Conservation (phyloP, 1,140 invertebrate genomes). For the Panagrolaimus sp. region DNA sequence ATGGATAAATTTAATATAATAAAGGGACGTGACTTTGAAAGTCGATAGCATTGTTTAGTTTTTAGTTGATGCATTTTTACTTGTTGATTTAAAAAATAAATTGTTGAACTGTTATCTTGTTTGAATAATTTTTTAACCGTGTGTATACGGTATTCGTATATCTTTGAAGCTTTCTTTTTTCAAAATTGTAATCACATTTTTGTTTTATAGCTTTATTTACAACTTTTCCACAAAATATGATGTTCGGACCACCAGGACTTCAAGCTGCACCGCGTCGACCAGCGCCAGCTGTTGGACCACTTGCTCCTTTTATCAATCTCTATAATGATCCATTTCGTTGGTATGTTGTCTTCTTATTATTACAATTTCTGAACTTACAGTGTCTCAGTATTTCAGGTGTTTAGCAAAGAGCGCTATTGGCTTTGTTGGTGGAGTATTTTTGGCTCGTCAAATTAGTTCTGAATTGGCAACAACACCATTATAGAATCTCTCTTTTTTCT, state of each 20-base stretch:
- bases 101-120: too few species aligned
- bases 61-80: too few species aligned
- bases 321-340: constrained; percentile 12
- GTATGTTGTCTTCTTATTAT: not conserved
- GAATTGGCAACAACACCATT: not conserved
- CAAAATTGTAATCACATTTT: too few species aligned
- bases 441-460: not conserved
- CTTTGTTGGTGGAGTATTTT: not conserved
- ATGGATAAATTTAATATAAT: too few species aligned
- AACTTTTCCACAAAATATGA: not conserved
- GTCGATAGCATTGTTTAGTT: too few species aligned
- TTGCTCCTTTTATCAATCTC: not conserved
- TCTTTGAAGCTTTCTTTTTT: too few species aligned
- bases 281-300: not conserved
- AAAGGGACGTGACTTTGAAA: too few species aligned
- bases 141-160: too few species aligned
- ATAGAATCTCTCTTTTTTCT: too few species aligned
- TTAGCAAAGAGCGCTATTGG: not conserved
- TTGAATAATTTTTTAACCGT: too few species aligned
- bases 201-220: too few species aligned
- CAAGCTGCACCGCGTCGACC: not conserved
- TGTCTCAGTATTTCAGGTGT: not conserved
- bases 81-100: too few species aligned
- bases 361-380: not conserved
- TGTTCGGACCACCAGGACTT: constrained; percentile 6